phyloP scores from a whole-genome alignment of 1,140 invertebrate species.

The Nomia melanderi region DNA sequence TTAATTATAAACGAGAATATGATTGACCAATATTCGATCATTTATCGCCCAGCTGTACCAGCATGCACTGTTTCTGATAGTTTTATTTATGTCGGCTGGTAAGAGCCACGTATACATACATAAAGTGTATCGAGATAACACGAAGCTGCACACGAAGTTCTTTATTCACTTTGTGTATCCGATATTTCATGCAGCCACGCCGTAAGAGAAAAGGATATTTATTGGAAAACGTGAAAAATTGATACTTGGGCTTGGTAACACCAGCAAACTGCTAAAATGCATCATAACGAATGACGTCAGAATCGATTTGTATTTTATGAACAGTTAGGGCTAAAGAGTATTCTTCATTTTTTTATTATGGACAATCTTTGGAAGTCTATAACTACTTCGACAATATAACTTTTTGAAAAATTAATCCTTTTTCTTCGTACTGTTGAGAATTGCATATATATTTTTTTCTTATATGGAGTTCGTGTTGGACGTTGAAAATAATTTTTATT shows the following conservation, averaged over 20 bases:
- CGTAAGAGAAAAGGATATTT: constrained; percentile 22
- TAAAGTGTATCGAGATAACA: constrained; percentile 31
- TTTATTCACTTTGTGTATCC: constrained; percentile 8
- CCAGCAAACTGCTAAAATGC: constrained; percentile 3
- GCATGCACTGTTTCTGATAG: neutral
- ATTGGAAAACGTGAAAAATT: constrained; percentile 39
- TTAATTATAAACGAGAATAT: neutral
- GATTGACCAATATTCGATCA: neutral
- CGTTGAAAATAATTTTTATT: too few species aligned
- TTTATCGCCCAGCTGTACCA: neutral
- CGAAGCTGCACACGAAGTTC: constrained; percentile 9
- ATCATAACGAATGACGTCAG: neutral
- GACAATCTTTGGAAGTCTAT: too few species aligned
- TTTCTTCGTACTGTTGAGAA: too few species aligned
- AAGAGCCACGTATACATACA: too few species aligned
- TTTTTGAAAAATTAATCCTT: too few species aligned
- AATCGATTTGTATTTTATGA: neutral
- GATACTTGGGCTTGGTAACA: neutral
- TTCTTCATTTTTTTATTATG: too few species aligned
- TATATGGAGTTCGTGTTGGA: too few species aligned
- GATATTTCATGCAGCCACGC: constrained; percentile 19
- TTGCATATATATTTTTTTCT: too few species aligned
- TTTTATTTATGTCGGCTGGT: neutral
- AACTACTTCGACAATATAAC: too few species aligned
- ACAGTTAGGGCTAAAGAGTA: too few species aligned